Conservation (phyloP, 2,888 invertebrate species). For the Diaphora mendica region DNA sequence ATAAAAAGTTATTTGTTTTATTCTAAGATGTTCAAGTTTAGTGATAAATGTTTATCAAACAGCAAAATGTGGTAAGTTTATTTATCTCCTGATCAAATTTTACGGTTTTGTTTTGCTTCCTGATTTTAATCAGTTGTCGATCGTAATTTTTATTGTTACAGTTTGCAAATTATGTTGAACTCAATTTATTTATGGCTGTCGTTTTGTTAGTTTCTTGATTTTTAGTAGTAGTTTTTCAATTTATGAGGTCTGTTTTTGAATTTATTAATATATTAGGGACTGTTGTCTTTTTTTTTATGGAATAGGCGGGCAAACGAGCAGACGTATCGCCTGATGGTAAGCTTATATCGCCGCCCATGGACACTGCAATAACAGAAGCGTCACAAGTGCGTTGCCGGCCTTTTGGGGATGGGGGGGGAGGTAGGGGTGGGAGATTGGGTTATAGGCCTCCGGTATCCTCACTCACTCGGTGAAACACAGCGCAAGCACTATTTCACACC, state of each 20-base stretch:
- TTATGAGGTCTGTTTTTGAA: not conserved
- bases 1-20: conserved; percentile 5
- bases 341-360: too few relatives aligned
- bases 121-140: conserved; percentile 32
- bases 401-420: too few relatives aligned
- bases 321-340: too few relatives aligned
- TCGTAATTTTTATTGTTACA: conserved; percentile 39
- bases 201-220: not conserved
- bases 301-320: too few relatives aligned
- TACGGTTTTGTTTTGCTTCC: conserved; percentile 32
- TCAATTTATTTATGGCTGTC: conserved; percentile 16
- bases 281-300: too few relatives aligned
- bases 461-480: too few relatives aligned
- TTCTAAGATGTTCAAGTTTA: conserved; percentile 10
- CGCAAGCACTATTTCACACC: too few relatives aligned
- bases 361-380: too few relatives aligned
- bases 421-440: too few relatives aligned
- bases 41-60: conserved; percentile 16
- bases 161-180: conserved; percentile 31
- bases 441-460: too few relatives aligned
- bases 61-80: conserved; percentile 39
- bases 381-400: too few relatives aligned
- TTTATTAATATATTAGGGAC: not conserved
- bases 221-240: too few relatives aligned
- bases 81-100: conserved; percentile 19